phyloP scores from a whole-genome alignment of 2,888 invertebrate genomes.

The Spialia ferax region DNA sequence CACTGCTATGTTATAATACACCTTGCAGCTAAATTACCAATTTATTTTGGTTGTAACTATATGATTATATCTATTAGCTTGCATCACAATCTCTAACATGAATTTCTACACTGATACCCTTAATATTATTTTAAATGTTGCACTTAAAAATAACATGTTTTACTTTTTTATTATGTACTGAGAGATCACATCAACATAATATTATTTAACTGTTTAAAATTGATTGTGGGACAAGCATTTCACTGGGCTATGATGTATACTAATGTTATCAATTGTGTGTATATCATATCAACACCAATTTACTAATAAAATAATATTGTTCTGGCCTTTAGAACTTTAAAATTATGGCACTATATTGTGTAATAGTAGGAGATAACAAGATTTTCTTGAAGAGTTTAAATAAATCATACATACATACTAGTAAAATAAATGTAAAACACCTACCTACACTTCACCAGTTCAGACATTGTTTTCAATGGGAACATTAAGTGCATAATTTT shows the following conservation, averaged over 20 bases:
- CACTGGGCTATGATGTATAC: conserved; percentile 10
- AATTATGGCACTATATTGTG: conserved; percentile 39
- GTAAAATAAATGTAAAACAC: no score
- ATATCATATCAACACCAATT: conserved; percentile 15
- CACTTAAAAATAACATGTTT: conserved; percentile 1
- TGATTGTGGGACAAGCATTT: conserved; percentile 23
- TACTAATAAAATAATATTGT: conserved; percentile 12
- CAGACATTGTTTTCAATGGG: conserved; percentile 58
- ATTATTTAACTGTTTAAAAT: conserved; percentile 3
- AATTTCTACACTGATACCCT: conserved; percentile 14
- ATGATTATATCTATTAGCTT: background rate
- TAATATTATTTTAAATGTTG: conserved; percentile 7
- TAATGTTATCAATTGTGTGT: background rate
- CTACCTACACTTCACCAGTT: conserved; percentile 57
- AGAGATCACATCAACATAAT: conserved; percentile 14
- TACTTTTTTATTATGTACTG: conserved; percentile 8
- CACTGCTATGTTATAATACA: conserved; percentile 8
- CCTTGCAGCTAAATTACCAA: conserved; percentile 1
- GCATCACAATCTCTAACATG: conserved; percentile 23
- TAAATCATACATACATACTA: no score
- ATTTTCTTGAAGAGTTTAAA: conserved; percentile 44
- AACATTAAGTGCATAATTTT: conserved; percentile 40
- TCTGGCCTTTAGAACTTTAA: background rate
- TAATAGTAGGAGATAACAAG: conserved; percentile 17
- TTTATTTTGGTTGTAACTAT: background rate